Conservation (phyloP, 2,113 vertebrate genomes). For the Halichoeres trimaculatus region DNA sequence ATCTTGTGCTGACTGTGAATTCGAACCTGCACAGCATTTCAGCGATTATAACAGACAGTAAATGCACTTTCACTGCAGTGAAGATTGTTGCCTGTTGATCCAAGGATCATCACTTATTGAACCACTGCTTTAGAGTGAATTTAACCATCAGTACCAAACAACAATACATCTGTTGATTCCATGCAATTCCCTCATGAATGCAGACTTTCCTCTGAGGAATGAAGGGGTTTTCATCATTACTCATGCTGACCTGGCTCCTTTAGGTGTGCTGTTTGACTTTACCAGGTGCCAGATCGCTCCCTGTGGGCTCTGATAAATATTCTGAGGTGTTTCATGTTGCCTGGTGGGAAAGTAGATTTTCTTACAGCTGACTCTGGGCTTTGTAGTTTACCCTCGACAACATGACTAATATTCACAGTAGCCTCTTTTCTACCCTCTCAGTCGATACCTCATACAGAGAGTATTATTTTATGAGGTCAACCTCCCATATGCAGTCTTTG, state of each 20-base stretch:
- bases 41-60: too few species aligned
- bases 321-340: slow-evolving; percentile 65
- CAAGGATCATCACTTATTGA: too few species aligned
- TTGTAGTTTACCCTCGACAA: slow-evolving; percentile 53
- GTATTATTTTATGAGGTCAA: slow-evolving; percentile 32
- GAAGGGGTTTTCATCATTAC: slow-evolving; percentile 45
- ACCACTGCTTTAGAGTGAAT: too few species aligned
- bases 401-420: slow-evolving; percentile 8
- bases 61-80: too few species aligned
- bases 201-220: slow-evolving; percentile 3
- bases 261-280: slow-evolving; percentile 68
- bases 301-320: slow-evolving; percentile 61
- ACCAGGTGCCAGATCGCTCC: slow-evolving; percentile 59
- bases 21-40: too few species aligned
- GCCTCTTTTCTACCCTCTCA: slow-evolving; percentile 5
- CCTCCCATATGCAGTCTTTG: slow-evolving; percentile 9
- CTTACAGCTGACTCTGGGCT: slow-evolving; percentile 52
- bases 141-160: too few species aligned
- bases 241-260: slow-evolving; percentile 52
- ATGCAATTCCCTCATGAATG: too few species aligned
- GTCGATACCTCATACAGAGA: slow-evolving; percentile 21
- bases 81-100: too few species aligned
- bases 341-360: slow-evolving; percentile 54
- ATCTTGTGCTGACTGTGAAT: too few species aligned
- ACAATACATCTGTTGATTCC: too few species aligned